A percentile compares a stretch with the other conserved stretches of the same genome.
Evolutionary conservation across 1,140 invertebrate genomes (phyloP).

Genomic region (Heliconius nattereri): DNA sequence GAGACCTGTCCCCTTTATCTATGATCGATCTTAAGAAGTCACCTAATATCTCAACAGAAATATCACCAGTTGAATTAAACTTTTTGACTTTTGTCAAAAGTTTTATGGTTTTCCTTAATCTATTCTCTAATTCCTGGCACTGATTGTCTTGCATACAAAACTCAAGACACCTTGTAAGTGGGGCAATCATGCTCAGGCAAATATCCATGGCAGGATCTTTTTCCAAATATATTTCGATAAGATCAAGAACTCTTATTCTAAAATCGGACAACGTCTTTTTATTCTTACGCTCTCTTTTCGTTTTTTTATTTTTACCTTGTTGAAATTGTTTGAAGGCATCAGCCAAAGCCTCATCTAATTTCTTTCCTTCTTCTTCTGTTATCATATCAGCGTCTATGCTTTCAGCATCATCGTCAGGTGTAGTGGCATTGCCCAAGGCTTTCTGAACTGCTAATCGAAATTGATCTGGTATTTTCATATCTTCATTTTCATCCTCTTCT

Average conservation of each 20-base stretch:
- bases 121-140: conserved; percentile 85
- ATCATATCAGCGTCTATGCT: conserved; percentile 89
- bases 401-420: conserved; percentile 83
- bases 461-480: conserved; percentile 85
- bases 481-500: conserved; percentile 80
- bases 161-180: conserved; percentile 84
- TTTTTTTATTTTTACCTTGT: conserved; percentile 82
- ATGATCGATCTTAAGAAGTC: conserved; percentile 83
- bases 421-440: conserved; percentile 83
- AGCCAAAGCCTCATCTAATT: conserved; percentile 86
- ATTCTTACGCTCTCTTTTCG: conserved; percentile 85
- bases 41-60: conserved; percentile 82
- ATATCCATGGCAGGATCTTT: conserved; percentile 85
- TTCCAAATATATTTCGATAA: conserved; percentile 87
- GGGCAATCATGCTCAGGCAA: conserved; percentile 85
- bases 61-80: conserved; percentile 82
- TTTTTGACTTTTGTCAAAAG: conserved; percentile 83
- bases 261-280: conserved; percentile 86
- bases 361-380: conserved; percentile 87
- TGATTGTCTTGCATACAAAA: conserved; percentile 85
- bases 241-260: conserved; percentile 85
- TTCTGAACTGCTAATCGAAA: conserved; percentile 84
- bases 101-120: conserved; percentile 83
- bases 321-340: conserved; percentile 86
- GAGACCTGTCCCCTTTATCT: conserved; percentile 84